Base-by-base conservation (phyloP, 2,797 vertebrate species). In the Carcharodon carcharias region DNA sequence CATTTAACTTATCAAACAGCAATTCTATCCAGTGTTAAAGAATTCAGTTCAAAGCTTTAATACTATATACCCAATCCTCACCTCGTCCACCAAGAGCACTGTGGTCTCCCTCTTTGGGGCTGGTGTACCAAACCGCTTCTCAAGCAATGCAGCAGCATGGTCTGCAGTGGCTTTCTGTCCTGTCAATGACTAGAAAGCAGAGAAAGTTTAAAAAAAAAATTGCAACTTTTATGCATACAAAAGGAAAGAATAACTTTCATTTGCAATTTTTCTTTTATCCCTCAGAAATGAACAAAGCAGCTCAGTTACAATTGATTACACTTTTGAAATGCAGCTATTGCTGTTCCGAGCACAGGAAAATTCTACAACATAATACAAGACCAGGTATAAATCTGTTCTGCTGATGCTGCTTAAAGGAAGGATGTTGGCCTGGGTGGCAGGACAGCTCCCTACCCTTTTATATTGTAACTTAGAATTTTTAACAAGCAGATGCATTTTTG, bases 31-130 rank as follows among this genome's bases (percentile, higher is more conserved):
- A 50, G 40, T 50, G 7, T 50, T 85, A 85, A 40, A 50, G 45
- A 50, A 50, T 26, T 50, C 82, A 85, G 45, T 45, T 21, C 82
- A 85, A 85, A 26, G 7, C 1, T 85, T 26, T 50, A 73, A 45
- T 45, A 8, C 40, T 45, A 23, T 45, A 85, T 77, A 31, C 71
- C 3, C 31, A 28, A 69, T 95, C 12, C 97, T 98, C 85, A 99
- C 99, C 97, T 99, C 99, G 61, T 99, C 99, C 96, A 99, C 99
- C 96, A 99, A 96, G 96, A 99, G 97, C 96, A 99, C 98, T 0
- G 98, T 98, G 14, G 98, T 98, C 97, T 99, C 98, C 97, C 98
- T 99, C 97, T 98, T 98, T 8, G 98, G 98, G 0, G 98, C 98
- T 0, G 97, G 97, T 14, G 97, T 98, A 96, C 97, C 97, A 97